A percentile compares a stretch with the other conserved stretches of the same genome.
Evolutionary conservation across 2,888 invertebrate species (phyloP).

Genomic region (Brachyopa scutellaris): DNA sequence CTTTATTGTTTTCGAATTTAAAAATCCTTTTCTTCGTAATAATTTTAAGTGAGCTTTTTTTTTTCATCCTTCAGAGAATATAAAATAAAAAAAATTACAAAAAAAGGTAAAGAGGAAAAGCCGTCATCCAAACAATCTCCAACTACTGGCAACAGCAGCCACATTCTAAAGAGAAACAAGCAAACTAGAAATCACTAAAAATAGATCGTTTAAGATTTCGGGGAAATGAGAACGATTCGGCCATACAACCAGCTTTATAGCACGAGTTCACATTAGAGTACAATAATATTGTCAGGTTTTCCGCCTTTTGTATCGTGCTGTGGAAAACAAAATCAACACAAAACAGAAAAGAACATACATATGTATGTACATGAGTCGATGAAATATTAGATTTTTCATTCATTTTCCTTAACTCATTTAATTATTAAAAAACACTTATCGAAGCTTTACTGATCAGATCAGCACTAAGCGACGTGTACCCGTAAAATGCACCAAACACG

Average conservation of each 20-base stretch:
- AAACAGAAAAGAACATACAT: too few species aligned
- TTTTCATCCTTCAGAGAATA: not conserved
- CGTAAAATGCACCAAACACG: too few species aligned
- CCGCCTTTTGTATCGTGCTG: not conserved
- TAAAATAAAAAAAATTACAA: not conserved
- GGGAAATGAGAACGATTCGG: slow-evolving; percentile 42
- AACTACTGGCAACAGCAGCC: not conserved
- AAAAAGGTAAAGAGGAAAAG: not conserved
- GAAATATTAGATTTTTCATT: too few species aligned
- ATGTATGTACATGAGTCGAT: too few species aligned
- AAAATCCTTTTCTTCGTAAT: not conserved
- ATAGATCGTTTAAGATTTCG: slow-evolving; percentile 59
- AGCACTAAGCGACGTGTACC: too few species aligned
- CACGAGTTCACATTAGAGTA: not conserved
- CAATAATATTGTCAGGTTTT: not conserved
- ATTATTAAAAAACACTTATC: too few species aligned
- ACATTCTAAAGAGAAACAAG: not conserved
- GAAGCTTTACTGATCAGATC: too few species aligned
- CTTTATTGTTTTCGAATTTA: too few species aligned
- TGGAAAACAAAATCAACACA: too few species aligned
- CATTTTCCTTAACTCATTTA: too few species aligned
- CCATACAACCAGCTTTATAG: not conserved
- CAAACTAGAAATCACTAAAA: slow-evolving; percentile 44
- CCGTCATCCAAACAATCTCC: not conserved
- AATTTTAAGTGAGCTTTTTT: not conserved